Evolutionary conservation across 2,888 invertebrate genomes (phyloP).

Genomic region (Lottia scabra): DNA sequence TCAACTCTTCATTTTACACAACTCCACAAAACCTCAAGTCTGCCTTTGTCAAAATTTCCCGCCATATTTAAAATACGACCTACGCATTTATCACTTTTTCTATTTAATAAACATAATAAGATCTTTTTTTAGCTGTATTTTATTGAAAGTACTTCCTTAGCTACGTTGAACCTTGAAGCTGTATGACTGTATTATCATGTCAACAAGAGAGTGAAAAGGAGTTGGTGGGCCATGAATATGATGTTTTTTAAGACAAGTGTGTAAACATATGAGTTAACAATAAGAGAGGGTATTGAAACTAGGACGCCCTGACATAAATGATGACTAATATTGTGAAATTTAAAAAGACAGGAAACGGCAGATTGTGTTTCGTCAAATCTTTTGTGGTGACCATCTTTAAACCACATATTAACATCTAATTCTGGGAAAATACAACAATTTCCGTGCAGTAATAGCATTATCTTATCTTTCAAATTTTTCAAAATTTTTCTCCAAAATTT

Average conservation of each 20-base stretch:
- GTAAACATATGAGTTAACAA: background rate
- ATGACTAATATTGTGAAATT: conserved; percentile 3
- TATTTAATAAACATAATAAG: background rate
- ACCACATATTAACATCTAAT: too few relatives aligned
- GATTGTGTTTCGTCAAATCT: background rate
- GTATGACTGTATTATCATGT: too few relatives aligned
- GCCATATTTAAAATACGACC: background rate
- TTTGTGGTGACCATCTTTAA: too few relatives aligned
- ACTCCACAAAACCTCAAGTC: background rate
- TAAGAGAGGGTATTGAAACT: background rate
- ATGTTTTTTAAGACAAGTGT: background rate
- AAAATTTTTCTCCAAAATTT: too few relatives aligned
- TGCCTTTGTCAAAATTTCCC: background rate
- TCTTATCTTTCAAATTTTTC: too few relatives aligned
- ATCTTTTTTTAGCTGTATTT: too few relatives aligned
- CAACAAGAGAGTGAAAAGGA: too few relatives aligned
- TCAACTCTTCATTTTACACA: too few relatives aligned
- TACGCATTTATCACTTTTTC: background rate
- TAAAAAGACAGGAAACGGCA: background rate
- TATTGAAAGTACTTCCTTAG: too few relatives aligned
- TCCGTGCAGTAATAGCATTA: too few relatives aligned
- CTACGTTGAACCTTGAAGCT: too few relatives aligned
- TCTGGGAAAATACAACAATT: too few relatives aligned
- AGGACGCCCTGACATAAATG: background rate
- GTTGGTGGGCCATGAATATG: background rate